Evolutionary conservation across 1,140 invertebrate genomes (phyloP).

Genomic region (Papilio helenus): DNA sequence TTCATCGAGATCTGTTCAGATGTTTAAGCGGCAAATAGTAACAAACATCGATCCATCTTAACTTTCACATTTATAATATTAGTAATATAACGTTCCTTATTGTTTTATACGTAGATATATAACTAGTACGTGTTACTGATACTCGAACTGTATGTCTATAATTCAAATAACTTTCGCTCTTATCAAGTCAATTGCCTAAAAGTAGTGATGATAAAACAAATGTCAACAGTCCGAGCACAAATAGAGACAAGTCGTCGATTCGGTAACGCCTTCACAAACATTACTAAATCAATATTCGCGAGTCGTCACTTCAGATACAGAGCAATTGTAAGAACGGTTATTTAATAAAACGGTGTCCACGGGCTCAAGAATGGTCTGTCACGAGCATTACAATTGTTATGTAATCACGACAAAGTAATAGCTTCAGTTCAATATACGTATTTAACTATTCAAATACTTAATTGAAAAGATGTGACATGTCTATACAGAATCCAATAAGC

Average conservation of each 20-base stretch:
- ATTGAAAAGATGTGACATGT: no score
- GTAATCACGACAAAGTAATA: background rate
- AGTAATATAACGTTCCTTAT: no score
- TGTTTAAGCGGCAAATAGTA: no score
- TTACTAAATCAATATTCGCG: conserved; percentile 35
- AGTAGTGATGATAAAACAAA: conserved; percentile 13
- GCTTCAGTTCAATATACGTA: background rate
- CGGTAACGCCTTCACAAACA: conserved; percentile 26
- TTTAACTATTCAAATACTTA: no score
- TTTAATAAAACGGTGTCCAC: conserved; percentile 21
- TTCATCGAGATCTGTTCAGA: no score
- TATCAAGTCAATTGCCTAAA: conserved; percentile 21
- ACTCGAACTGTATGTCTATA: background rate
- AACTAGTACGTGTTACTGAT: no score
- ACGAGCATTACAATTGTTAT: background rate
- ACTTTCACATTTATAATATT: no score
- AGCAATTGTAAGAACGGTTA: conserved; percentile 17
- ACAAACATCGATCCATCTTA: no score
- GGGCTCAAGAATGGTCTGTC: conserved; percentile 12
- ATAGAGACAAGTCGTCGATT: background rate
- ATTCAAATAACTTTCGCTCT: conserved; percentile 8
- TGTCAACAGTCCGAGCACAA: conserved; percentile 10
- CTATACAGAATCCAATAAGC: no score
- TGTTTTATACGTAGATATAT: no score
- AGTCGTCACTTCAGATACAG: conserved; percentile 20